Base-by-base conservation (phyloP, 1,140 invertebrate genomes). In the Cardiocondyla obscurior region DNA sequence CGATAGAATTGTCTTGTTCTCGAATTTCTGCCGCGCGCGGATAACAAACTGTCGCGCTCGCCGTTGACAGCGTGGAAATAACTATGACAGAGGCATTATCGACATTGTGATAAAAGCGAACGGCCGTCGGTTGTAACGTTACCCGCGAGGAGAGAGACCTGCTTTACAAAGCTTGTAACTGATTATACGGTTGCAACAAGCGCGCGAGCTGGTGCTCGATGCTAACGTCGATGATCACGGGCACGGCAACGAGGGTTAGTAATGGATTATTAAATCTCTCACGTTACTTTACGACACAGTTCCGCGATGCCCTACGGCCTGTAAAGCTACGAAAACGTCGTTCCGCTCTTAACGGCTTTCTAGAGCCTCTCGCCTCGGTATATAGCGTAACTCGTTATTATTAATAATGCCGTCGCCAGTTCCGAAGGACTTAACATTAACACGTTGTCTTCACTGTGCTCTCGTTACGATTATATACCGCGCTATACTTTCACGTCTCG, bases 201-300 rank as follows among this genome's bases (percentile, higher is more conserved):
- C 14, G 58, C 14, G 57, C n/a, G 72, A 19, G 12, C 53, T n/a
- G n/a, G 42, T 44, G 16, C 14, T 83, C 69, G 81, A 49, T 16
- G 53, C 12, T n/a, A 5, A 81, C 39, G 42, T 30, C 58, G 46
- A 85, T 67, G 51, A 79, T 67, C 65, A 58, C 25, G 19, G 19
- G 36, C 7, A 16, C 8, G 14, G 14, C 22, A 42, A n/a, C 36
- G 12, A 36, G 19, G 14, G 36, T 53, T 14, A 19, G 53, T 81
- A 85, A 88, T 84, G 87, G 87, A 89, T 90, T 86, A 90, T 86
- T 88, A 88, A 85, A 90, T 85, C 86, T 82, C 44, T 67, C 36
- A 62, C 19, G 57, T 55, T 85, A 60, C 69, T 79, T 81, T 86
- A 39, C 36, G 51, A 30, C 36, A 42, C 69, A 25, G 57, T 62